A percentile compares a stretch with the other conserved stretches of the same genome.
Evolutionary conservation across 1,140 invertebrate genomes (phyloP).

Genomic region (Portunus trituberculatus): DNA sequence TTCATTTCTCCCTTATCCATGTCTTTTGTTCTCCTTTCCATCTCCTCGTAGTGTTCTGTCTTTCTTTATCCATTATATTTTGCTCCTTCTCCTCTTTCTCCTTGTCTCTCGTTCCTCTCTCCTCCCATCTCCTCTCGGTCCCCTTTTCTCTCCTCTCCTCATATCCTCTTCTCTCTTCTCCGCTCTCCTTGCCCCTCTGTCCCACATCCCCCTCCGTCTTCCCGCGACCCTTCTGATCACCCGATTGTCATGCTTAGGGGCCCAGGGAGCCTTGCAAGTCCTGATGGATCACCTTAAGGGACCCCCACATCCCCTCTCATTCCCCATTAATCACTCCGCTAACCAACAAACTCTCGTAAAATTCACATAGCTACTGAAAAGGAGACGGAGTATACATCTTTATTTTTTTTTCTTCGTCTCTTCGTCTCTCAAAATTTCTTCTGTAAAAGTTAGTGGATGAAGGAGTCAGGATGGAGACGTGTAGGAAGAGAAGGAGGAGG

Average conservation of each 20-base stretch:
- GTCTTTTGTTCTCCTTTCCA: no score
- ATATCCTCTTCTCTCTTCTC: neutral
- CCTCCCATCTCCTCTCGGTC: neutral
- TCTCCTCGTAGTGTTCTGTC: no score
- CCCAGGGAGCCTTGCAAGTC: neutral
- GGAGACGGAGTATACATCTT: neutral
- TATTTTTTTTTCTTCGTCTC: neutral
- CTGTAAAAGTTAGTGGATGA: neutral
- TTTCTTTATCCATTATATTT: no score
- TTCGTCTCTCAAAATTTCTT: neutral
- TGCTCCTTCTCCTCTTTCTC: neutral
- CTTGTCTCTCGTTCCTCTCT: neutral
- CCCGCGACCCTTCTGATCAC: neutral
- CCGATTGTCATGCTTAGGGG: neutral
- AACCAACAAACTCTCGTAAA: constrained; percentile 13
- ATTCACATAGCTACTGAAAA: neutral
- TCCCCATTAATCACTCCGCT: neutral
- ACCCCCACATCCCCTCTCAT: neutral
- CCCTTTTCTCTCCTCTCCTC: neutral
- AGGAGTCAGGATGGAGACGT: neutral
- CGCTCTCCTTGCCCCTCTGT: neutral
- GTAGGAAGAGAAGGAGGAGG: neutral
- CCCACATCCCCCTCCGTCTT: neutral
- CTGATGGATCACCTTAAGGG: neutral
- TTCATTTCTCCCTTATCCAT: no score